phyloP scores from a whole-genome alignment of 2,888 invertebrate genomes.

The Automeris io region DNA sequence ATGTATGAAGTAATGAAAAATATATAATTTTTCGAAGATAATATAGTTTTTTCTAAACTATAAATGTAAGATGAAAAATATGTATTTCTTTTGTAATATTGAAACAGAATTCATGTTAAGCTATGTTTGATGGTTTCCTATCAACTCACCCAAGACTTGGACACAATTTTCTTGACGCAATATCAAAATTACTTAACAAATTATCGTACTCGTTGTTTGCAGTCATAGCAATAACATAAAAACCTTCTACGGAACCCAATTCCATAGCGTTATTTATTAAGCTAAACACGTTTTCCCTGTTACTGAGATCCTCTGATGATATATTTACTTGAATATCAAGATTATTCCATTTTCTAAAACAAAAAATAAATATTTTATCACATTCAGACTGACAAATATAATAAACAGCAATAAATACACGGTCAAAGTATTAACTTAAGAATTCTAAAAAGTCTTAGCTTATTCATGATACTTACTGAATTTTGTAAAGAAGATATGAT shows the following conservation, averaged over 20 bases:
- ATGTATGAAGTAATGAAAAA: background rate
- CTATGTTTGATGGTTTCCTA: background rate
- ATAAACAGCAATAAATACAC: too few relatives aligned
- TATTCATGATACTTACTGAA: too few relatives aligned
- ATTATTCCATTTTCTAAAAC: constrained; percentile 23
- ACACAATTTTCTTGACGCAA: constrained; percentile 25
- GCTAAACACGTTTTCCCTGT: constrained; percentile 10
- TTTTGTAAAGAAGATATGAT: constrained; percentile 20
- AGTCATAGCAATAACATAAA: constrained; percentile 20
- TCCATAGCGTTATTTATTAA: constrained; percentile 19
- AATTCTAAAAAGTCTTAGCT: too few relatives aligned
- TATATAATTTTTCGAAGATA: background rate
- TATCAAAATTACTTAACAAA: constrained; percentile 23
- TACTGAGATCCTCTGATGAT: constrained; percentile 12
- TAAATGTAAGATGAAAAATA: too few relatives aligned
- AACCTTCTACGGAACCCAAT: constrained; percentile 26
- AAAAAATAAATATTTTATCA: too few relatives aligned
- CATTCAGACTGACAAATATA: too few relatives aligned
- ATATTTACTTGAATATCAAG: constrained; percentile 18
- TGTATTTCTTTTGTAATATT: too few relatives aligned
- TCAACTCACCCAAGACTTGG: constrained; percentile 24
- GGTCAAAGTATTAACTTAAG: too few relatives aligned
- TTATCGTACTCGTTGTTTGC: constrained; percentile 12
- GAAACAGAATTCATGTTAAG: too few relatives aligned
- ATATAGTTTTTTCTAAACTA: background rate